A percentile compares a stretch with the other conserved stretches of the same genome.
Evolutionary conservation across 2,113 vertebrate species (phyloP).

Genomic region (Phocoena phocoena): DNA sequence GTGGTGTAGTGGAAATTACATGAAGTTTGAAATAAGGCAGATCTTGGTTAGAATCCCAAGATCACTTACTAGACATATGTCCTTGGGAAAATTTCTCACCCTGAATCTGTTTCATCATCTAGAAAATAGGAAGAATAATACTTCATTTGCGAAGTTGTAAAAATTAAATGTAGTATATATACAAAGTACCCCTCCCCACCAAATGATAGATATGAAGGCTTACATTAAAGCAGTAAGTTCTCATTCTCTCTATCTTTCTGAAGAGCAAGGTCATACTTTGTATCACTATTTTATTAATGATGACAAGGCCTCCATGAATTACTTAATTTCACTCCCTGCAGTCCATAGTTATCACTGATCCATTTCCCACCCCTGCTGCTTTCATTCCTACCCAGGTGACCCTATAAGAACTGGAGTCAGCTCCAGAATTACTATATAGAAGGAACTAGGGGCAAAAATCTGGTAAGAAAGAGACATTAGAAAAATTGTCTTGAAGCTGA

Average conservation of each 20-base stretch:
- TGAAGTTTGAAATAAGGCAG: background rate
- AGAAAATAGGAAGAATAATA: background rate
- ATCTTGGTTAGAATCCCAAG: background rate
- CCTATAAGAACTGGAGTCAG: background rate
- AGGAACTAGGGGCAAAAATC: background rate
- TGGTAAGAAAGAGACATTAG: background rate
- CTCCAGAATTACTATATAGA: background rate
- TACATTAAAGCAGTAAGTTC: background rate
- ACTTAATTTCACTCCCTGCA: background rate
- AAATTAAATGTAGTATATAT: background rate
- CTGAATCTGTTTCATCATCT: background rate
- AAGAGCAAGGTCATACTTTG: background rate
- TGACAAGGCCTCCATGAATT: background rate
- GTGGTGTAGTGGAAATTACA: background rate
- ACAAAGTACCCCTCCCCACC: background rate
- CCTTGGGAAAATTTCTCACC: background rate
- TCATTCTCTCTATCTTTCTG: background rate
- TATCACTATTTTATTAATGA: background rate
- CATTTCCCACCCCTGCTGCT: background rate
- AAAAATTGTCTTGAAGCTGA: background rate
- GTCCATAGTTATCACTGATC: background rate
- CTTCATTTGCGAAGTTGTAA: background rate
- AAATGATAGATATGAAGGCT: background rate
- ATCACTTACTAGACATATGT: background rate
- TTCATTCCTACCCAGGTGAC: background rate